Percentiles rank a stretch among this genome's conserved stretches.
Conservation (phyloP, 1,140 invertebrate genomes). For the Lasioglossum albipes region DNA sequence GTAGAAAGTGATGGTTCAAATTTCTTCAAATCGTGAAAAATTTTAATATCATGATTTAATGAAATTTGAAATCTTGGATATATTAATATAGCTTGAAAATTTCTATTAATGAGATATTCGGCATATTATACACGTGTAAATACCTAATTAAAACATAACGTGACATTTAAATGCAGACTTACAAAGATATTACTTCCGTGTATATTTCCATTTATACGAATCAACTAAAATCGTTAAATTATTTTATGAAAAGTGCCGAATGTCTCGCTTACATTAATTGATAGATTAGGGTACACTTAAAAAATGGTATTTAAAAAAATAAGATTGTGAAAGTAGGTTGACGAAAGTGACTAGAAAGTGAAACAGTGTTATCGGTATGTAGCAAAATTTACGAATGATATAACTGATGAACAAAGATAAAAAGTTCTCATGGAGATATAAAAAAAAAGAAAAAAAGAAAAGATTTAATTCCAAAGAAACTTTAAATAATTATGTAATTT, state of each 20-base stretch:
- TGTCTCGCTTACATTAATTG: conserved; percentile 56
- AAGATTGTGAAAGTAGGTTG: conserved; percentile 20
- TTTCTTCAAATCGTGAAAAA: conserved; percentile 10
- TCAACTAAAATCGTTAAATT: not conserved
- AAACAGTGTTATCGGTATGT: conserved; percentile 28
- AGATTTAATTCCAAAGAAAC: not conserved
- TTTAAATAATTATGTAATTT: not conserved
- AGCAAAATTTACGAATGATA: conserved; percentile 41
- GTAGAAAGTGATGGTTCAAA: conserved; percentile 27
- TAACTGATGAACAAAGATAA: conserved; percentile 19
- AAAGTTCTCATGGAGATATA: not conserved
- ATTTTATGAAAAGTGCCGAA: conserved; percentile 30
- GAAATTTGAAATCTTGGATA: conserved; percentile 27
- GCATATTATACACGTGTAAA: not conserved
- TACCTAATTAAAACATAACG: not conserved
- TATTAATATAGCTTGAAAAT: conserved; percentile 35
- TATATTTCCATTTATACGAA: not conserved
- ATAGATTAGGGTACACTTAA: conserved; percentile 58
- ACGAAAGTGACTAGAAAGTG: conserved; percentile 6
- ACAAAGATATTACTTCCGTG: not conserved
- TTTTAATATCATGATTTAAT: conserved; percentile 15
- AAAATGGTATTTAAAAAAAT: conserved; percentile 50
- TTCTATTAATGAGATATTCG: conserved; percentile 19
- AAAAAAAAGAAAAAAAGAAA: not conserved
- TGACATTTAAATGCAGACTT: not conserved